Base-by-base conservation (phyloP, 1,140 invertebrate genomes). In the Drosophila auraria region DNA sequence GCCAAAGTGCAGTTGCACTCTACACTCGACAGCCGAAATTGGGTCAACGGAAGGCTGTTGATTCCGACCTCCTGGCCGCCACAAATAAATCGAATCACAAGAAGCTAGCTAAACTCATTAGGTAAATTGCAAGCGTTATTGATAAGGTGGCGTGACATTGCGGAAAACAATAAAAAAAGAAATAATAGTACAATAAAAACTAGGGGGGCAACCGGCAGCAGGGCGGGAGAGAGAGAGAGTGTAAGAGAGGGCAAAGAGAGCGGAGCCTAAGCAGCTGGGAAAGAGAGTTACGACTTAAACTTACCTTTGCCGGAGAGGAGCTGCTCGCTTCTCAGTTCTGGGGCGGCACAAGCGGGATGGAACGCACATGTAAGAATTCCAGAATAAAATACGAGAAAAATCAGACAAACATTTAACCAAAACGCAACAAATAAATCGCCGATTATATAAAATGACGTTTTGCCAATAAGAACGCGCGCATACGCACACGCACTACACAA, bases 141-240 rank as follows among this genome's bases (percentile, higher is more conserved):
- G 82, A 84, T 84, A 80, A 84, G 82, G 82, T 84, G 82, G 82
- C 82, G 82, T 84, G 82, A 83, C 72, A 80, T 80, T 77, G 20
- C 63, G 78, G 49, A 79, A 63, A 42, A 73, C 36, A 61, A 68
- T 53, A 57, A 57, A 42, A 53, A 36, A 66, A 57, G 6, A 54
- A 47, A 38, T 17, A 72, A 14, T 38, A 38, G 17, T 57, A 57
- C 14, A 57, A 57, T 57, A 23, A 57, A 40, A 57, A 40, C n/a
- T n/a, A 38, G 15, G 5, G 38, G 57, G 30, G 42, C 12, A 56
- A 61, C 78, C 70, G 81, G 81, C 65, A 42, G 54, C 40, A 42
- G 44, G 38, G 14, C 15, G 23, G 25, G 23, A 36, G 27, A 51
- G 36, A 58, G 33, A 58, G 33, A 47, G 58, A 60, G 42, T 36